phyloP scores from a whole-genome alignment of 2,797 vertebrate species.

The Darevskia nairensis region DNA sequence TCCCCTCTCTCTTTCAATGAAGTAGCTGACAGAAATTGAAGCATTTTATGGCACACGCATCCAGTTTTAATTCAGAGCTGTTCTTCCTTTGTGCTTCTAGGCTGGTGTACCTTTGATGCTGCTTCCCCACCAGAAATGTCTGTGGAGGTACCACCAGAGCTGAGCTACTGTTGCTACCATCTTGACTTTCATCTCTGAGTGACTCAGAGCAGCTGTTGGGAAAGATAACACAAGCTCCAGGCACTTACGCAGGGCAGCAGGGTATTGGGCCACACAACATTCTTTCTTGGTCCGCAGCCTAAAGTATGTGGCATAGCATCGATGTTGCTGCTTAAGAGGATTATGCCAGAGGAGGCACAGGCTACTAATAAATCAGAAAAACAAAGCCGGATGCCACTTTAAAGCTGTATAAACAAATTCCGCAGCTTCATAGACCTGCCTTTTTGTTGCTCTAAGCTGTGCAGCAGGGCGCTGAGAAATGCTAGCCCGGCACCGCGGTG shows the following conservation, averaged over 20 bases:
- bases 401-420: conserved; percentile 57
- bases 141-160: not conserved
- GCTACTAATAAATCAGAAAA: conserved; percentile 12
- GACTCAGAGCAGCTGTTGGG: not conserved
- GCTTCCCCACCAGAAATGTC: not conserved
- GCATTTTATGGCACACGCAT: not conserved
- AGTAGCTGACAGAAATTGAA: not conserved
- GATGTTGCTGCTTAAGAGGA: not conserved
- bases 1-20: not conserved
- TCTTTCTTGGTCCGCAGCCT: conserved; percentile 2
- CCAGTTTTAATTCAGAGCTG: not conserved
- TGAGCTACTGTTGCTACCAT: not conserved
- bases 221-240: not conserved
- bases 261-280: not conserved
- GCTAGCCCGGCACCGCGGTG: conserved; percentile 30
- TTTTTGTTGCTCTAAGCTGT: conserved; percentile 20
- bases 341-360: not conserved
- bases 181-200: not conserved
- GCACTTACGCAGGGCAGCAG: not conserved
- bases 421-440: conserved; percentile 34
- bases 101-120: not conserved
- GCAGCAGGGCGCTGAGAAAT: conserved; percentile 35
- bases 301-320: not conserved
- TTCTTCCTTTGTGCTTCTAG: not conserved
- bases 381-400: conserved; percentile 40